phyloP scores from a whole-genome alignment of 2,797 vertebrate genomes.

The Pseudochirops corinnae region DNA sequence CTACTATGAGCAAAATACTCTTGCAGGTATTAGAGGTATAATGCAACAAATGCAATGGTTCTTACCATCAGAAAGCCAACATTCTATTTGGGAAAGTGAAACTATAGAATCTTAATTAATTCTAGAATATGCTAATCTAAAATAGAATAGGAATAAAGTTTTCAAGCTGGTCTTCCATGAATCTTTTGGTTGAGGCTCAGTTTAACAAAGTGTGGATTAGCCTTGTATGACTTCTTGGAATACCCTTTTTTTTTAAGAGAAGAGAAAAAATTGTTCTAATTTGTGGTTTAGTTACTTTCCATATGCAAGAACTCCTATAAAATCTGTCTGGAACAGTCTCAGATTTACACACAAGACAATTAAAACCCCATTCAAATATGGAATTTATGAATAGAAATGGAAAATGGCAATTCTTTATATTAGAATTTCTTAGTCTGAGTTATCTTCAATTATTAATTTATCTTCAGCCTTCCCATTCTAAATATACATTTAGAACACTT shows the following conservation, averaged over 20 bases:
- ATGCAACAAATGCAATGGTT: neutral
- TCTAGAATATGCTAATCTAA: conserved; percentile 40
- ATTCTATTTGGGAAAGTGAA: neutral
- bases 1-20: neutral
- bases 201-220: conserved; percentile 27
- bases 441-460: neutral
- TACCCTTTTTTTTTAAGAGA: neutral
- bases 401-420: neutral
- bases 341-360: neutral
- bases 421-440: neutral
- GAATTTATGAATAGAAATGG: neutral
- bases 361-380: neutral
- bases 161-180: neutral
- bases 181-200: neutral
- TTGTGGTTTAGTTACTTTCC: neutral
- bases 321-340: neutral
- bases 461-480: neutral
- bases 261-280: neutral
- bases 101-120: conserved; percentile 31
- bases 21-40: neutral
- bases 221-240: neutral
- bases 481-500: neutral
- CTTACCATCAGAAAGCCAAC: neutral
- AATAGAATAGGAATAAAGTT: neutral
- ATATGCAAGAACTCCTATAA: neutral